Conservation (phyloP, 1,140 invertebrate species). For the Aculops lycopersici region DNA sequence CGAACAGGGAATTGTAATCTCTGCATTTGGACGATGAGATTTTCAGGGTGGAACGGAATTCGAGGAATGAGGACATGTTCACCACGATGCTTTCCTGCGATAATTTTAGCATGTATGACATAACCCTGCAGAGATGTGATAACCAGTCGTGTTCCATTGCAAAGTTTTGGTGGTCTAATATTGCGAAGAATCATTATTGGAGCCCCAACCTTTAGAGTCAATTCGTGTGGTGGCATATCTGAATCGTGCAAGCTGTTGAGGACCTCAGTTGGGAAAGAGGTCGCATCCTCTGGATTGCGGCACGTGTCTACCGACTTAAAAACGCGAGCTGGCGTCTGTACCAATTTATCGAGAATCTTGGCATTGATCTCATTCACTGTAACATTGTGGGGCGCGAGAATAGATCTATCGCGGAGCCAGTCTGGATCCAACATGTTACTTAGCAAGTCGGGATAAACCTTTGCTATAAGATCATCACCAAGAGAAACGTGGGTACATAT, state of each 20-base stretch:
- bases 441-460: neutral
- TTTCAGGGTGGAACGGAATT: slow-evolving; percentile 6
- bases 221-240: slow-evolving; percentile 16
- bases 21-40: slow-evolving; percentile 13
- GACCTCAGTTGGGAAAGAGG: slow-evolving; percentile 14
- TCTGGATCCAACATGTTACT: no score
- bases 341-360: neutral
- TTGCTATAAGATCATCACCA: neutral
- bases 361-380: neutral
- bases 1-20: slow-evolving; percentile 20
- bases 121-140: slow-evolving; percentile 10
- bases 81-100: neutral
- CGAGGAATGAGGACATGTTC: slow-evolving; percentile 10
- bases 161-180: slow-evolving; percentile 13
- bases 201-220: slow-evolving; percentile 15
- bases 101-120: slow-evolving; percentile 6
- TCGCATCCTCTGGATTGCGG: neutral
- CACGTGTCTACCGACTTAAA: neutral
- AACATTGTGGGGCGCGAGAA: neutral
- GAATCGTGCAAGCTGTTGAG: slow-evolving; percentile 14
- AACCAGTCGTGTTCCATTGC: slow-evolving; percentile 16
- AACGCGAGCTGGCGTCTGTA: neutral
- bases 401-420: no score
- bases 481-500: neutral
- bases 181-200: slow-evolving; percentile 17